phyloP scores from a whole-genome alignment of 2,888 invertebrate species.

The Ennomos erosarius region DNA sequence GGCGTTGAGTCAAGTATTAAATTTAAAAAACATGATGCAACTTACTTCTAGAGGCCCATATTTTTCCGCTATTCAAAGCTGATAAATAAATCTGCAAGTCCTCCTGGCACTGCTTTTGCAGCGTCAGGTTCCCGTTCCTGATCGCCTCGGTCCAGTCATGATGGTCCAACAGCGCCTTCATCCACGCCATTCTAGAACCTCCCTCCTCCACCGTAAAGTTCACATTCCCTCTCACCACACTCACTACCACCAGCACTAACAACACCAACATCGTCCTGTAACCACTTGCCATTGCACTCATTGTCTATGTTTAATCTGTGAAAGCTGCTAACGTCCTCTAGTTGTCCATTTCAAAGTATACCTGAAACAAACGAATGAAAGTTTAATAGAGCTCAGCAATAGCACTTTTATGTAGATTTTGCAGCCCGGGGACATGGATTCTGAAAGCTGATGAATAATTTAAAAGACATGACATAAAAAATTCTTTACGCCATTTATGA shows the following conservation, averaged over 20 bases:
- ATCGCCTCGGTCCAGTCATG: slow-evolving; percentile 82
- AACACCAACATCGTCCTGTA: slow-evolving; percentile 62
- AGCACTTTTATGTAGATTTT: slow-evolving; percentile 22
- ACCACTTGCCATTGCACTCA: slow-evolving; percentile 40
- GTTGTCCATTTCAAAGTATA: slow-evolving; percentile 32
- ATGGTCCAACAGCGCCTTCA: slow-evolving; percentile 87
- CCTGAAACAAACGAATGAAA: slow-evolving; percentile 46
- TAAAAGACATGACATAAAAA: too few species aligned
- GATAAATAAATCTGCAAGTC: slow-evolving; percentile 83
- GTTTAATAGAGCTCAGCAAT: slow-evolving; percentile 26
- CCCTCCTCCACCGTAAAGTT: slow-evolving; percentile 50
- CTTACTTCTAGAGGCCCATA: slow-evolving; percentile 94
- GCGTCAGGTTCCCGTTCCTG: slow-evolving; percentile 72
- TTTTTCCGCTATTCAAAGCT: slow-evolving; percentile 87
- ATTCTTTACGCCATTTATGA: too few species aligned
- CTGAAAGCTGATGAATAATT: not conserved
- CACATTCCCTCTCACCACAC: slow-evolving; percentile 72
- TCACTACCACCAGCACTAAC: slow-evolving; percentile 68
- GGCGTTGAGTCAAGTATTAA: too few species aligned
- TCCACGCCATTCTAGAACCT: slow-evolving; percentile 86
- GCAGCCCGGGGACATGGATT: slow-evolving; percentile 11
- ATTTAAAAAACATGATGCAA: slow-evolving; percentile 41
- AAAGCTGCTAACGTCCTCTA: slow-evolving; percentile 32
- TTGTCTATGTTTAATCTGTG: slow-evolving; percentile 27
- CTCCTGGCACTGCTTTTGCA: slow-evolving; percentile 77